Evolutionary conservation across 2,888 invertebrate genomes (phyloP).

Genomic region (Venustoraphidia nigricollis): DNA sequence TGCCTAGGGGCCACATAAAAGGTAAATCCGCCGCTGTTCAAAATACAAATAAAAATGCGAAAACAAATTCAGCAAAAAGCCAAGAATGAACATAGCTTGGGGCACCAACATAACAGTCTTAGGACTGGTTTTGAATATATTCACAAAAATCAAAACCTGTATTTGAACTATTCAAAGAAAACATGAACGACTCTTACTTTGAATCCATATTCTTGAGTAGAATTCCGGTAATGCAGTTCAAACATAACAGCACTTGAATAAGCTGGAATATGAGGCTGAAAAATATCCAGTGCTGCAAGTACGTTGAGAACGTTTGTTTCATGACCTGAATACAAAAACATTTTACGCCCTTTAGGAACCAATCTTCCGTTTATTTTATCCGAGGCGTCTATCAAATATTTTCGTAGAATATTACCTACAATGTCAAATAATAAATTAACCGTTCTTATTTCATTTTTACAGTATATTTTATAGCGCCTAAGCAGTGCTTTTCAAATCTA

Average conservation of each 20-base stretch:
- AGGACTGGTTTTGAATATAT: no score
- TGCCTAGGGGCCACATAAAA: no score
- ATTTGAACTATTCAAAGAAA: no score
- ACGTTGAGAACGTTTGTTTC: constrained; percentile 38
- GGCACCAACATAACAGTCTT: no score
- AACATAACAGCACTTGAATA: constrained; percentile 23
- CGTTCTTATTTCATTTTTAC: no score
- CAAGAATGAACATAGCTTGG: no score
- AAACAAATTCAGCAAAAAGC: no score
- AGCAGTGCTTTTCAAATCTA: no score
- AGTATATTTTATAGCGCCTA: no score
- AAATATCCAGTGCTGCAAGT: constrained; percentile 31
- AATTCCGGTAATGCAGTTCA: constrained; percentile 19
- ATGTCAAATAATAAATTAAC: not conserved
- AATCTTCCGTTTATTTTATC: constrained; percentile 15
- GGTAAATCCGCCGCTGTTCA: no score
- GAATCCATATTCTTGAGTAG: constrained; percentile 17
- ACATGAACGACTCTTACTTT: constrained; percentile 16
- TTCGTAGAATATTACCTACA: constrained; percentile 20
- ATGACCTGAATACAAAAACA: constrained; percentile 36
- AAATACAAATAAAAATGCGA: no score
- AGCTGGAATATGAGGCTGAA: constrained; percentile 26
- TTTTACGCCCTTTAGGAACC: constrained; percentile 19
- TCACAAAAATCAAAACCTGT: no score
- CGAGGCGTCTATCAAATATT: constrained; percentile 23